Evolutionary conservation across 2,113 vertebrate genomes (phyloP), one percentile per base, ranked within the genome.

Genomic region (Pampusana beccarii): DNA sequence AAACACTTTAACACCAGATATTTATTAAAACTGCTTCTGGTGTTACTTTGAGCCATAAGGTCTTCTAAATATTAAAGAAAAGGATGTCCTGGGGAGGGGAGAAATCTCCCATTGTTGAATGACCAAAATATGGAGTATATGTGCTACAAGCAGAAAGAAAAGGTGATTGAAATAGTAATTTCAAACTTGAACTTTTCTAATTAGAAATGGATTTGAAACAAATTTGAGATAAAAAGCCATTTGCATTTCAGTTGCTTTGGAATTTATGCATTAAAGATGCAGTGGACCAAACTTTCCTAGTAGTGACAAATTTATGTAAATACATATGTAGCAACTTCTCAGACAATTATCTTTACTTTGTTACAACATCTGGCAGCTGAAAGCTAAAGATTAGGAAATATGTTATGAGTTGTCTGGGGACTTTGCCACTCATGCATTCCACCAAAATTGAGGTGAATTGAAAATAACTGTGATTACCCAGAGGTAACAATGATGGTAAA

Each of bases 281-380:
- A 74, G 16, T 34, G 5, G 17, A 62, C 48, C 25, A 93, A 61
- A 83, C 51, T 78, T 69, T 77, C 34, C 10, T 51, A 51, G 58
- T 51, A 86, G 50, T 1, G 13, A 82, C 8, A 53, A 66, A 71
- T 87, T 75, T 64, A 57, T 80, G 26, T 53, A 88, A 88, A 92
- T 28, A 44, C 26, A n/a, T 40, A 44, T 7, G 84, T 84, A 87
- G 24, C 46, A 89, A 18, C 25, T 58, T 81, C 73, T 87, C 34
- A 74, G 46, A 60, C 4, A 16, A 64, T 81, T 84, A 58, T 70
- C 36, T 92, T 90, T 38, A 90, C n/a, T 84, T 84, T 79, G 10
- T 84, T 66, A 33, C 50, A 89, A 28, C 51, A 74, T 54, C 25
- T 86, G 10, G n/a, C n/a, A 62, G 11, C 67, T 83, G 50, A 66